Base-by-base conservation (phyloP, 2,797 vertebrate genomes). In the Remorina albescens region DNA sequence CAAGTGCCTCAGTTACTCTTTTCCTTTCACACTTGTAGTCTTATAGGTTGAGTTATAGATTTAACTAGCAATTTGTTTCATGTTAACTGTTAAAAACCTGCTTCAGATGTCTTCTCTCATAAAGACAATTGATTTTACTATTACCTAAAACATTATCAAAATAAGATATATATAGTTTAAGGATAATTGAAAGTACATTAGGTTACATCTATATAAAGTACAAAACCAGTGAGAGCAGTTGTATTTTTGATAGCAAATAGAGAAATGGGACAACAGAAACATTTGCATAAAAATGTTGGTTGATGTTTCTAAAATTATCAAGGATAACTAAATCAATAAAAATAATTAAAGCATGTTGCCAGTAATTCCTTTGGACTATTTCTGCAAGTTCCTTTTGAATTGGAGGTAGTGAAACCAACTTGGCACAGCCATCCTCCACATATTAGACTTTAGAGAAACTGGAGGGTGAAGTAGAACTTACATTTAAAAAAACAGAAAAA, bases 361-460 rank as follows among this genome's bases (percentile, higher is more conserved):
- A 39, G 23, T 67, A 12, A 34, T 70, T 66, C 56, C 47, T 5
- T 70, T 67, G 55, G 34, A 36, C 51, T 67, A 34, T 51, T 65
- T 66, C 6, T 79, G 51, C 36, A 68, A 26, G 65, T 42, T 73
- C 26, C 32, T 54, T n/a, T 36, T 66, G 16, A 59, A 59, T 59
- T 61, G 61, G 53, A 12, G n/a, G 67, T 51, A n/a, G n/a, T 56
- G n/a, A 54, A 49, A 69, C 44, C 46, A 63, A 59, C 47, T 74
- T 25, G 54, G 61, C 47, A 71, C 72, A 76, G 32, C 56, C 57
- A 71, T 71, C 67, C 59, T 80, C 65, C 74, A 74, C 59, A 54
- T 34, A 37, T 47, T 47, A 50, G 46, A n/a, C 42, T 65, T 26
- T 61, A 55, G 34, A 67, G 49, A 78, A 69, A 39, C 76, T 28